These are phyloP conservation scores for Morinoia aosen DNA, from an alignment of 2,888 invertebrate species.

Conservation along the genomic window DNA sequence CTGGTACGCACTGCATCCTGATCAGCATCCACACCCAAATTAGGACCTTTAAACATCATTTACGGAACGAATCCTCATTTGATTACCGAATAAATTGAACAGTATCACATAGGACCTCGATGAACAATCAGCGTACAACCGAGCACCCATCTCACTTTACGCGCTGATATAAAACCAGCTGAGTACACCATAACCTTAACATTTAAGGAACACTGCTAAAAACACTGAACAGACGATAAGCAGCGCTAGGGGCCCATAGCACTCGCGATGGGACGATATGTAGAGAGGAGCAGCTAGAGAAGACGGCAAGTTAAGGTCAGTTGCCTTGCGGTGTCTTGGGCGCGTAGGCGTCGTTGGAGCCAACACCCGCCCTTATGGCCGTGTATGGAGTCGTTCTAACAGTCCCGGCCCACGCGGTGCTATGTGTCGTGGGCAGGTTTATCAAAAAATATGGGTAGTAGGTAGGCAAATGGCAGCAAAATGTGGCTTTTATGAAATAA, in stretches of 20 bases:
- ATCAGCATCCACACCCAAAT: neutral
- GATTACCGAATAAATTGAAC: neutral
- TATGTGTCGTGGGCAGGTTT: neutral
- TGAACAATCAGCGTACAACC: neutral
- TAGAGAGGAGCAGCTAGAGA: neutral
- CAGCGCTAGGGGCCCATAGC: neutral
- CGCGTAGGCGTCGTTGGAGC: slow-evolving; percentile 4
- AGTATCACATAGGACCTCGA: neutral
- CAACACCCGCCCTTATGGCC: slow-evolving; percentile 25
- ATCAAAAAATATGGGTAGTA: neutral
- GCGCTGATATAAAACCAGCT: neutral
- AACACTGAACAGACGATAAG: neutral
- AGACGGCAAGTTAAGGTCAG: neutral
- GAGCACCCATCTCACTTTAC: neutral
- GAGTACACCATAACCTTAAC: neutral
- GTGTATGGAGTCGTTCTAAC: slow-evolving; percentile 15
- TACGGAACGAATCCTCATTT: neutral
- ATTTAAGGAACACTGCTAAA: neutral
- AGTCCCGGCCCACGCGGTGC: neutral
- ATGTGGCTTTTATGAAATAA: neutral
- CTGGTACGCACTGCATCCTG: neutral
- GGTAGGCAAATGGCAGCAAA: neutral
- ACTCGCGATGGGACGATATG: neutral
- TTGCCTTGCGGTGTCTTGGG: neutral
- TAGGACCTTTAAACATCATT: neutral